Base-by-base conservation (phyloP, 2,113 vertebrate species). In the Ifrita kowaldi region DNA sequence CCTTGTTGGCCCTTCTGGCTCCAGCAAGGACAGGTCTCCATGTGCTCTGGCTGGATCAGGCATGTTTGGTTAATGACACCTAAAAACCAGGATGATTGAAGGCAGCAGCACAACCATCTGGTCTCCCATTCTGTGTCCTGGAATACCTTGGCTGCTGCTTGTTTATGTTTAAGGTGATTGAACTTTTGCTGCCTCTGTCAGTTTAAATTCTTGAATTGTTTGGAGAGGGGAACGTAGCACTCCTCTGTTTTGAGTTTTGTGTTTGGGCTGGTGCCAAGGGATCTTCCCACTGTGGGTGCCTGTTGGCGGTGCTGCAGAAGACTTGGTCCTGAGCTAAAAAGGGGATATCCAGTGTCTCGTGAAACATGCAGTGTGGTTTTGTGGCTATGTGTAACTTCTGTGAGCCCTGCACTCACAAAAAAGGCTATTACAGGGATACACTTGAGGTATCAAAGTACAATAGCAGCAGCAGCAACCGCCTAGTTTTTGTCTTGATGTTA, bases 71-170 rank as follows among this genome's bases (percentile, higher is more conserved):
- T 84, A 41, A 73, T 64, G 83, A 49, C 53, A 59, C 39, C 63
- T 57, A 9, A 71, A 76, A 62, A 16, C 15, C 24, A 44, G 33
- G 24, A 18, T 73, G 78, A 30, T 5, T 52, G n/a, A 70, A 81
- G 80, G 69, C 74, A 76, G 64, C 79, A 78, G 59, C 62, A 89
- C 49, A 76, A 80, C 77, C 80, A 56, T 49, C 50, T 71, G n/a
- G 11, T 56, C 60, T 62, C 76, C 52, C n/a, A 1, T 44, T 35
- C 26, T 55, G 52, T 63, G 47, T 39, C 63, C 73, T 55, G 27
- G 53, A 79, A 50, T 73, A 81, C 81, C 27, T 71, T 50, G 71
- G 50, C 39, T 59, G 53, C 44, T 53, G 47, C 42, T 76, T 35
- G 24, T 46, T 76, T 39, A 19, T 42, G 32, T 67, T 83, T 62